Percentiles rank a stretch among this genome's conserved stretches.
Conservation (phyloP, 2,797 vertebrate genomes). For the Coregonus ussuriensis region DNA sequence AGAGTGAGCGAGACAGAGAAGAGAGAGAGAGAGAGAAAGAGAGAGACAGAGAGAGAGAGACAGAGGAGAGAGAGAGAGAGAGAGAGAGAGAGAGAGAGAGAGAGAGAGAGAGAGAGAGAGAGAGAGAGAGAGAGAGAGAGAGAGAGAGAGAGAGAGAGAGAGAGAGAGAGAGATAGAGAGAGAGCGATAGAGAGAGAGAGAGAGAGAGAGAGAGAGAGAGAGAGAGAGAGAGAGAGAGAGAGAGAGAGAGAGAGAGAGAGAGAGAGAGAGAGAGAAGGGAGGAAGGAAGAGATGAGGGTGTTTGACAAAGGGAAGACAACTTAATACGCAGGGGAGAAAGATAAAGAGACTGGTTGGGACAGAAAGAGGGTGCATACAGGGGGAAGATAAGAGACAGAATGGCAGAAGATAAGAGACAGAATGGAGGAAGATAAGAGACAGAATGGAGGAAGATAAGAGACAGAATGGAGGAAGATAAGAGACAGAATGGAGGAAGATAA, state of each 20-base stretch:
- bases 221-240: too few relatives aligned
- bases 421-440: too few relatives aligned
- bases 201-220: too few relatives aligned
- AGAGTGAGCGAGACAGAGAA: too few relatives aligned
- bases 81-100: slow-evolving; percentile 30
- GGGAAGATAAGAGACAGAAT: too few relatives aligned
- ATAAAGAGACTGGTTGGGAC: too few relatives aligned
- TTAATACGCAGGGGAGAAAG: too few relatives aligned
- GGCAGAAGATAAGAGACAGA: too few relatives aligned
- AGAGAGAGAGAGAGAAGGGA: not conserved
- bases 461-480: too few relatives aligned
- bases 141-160: not conserved
- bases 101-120: slow-evolving; percentile 31
- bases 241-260: too few relatives aligned
- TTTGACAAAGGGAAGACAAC: not conserved
- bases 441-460: too few relatives aligned
- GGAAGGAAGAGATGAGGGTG: slow-evolving; percentile 18
- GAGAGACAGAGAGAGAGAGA: slow-evolving; percentile 10
- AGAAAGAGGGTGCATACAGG: not conserved
- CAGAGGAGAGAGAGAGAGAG: slow-evolving; percentile 36
- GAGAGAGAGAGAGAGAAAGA: not conserved
- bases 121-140: slow-evolving; percentile 6
- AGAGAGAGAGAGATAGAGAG: not conserved
- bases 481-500: too few relatives aligned
- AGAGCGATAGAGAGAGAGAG: not conserved